These are phyloP conservation scores for Diarsia rubi DNA, from an alignment of 2,888 invertebrate genomes.

Conservation along the genomic window DNA sequence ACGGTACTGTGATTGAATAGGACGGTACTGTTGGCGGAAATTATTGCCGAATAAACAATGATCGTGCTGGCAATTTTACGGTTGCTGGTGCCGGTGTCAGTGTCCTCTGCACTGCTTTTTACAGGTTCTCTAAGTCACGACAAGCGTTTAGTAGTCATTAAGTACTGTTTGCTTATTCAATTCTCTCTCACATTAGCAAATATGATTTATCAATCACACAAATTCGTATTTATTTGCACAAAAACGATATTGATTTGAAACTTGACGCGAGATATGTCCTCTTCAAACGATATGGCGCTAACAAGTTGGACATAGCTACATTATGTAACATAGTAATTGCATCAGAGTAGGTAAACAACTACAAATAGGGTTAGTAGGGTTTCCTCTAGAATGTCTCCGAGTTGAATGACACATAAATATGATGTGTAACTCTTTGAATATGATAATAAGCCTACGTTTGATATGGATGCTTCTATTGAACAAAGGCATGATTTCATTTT, in stretches of 20 bases:
- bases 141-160: background rate
- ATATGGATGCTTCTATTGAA: slow-evolving; percentile 26
- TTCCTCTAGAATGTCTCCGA: slow-evolving; percentile 66
- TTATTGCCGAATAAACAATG: slow-evolving; percentile 81
- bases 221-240: slow-evolving; percentile 47
- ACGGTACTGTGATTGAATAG: slow-evolving; percentile 76
- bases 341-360: slow-evolving; percentile 65
- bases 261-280: slow-evolving; percentile 26
- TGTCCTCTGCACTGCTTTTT: slow-evolving; percentile 74
- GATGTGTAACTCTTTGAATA: slow-evolving; percentile 44
- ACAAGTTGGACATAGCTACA: slow-evolving; percentile 52
- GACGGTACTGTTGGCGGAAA: slow-evolving; percentile 81
- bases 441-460: slow-evolving; percentile 27
- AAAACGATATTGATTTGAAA: slow-evolving; percentile 26
- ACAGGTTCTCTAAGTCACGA: slow-evolving; percentile 41
- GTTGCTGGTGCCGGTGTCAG: slow-evolving; percentile 83
- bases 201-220: slow-evolving; percentile 15
- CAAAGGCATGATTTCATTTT: slow-evolving; percentile 10
- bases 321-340: slow-evolving; percentile 61
- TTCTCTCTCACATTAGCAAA: slow-evolving; percentile 41
- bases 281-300: slow-evolving; percentile 44
- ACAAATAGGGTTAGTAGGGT: slow-evolving; percentile 70
- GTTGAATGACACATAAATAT: slow-evolving; percentile 66
- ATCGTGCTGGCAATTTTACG: slow-evolving; percentile 83
- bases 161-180: slow-evolving; percentile 32